Percentiles rank a stretch among this genome's conserved stretches.
Conservation (phyloP, 2,113 vertebrate genomes). For the Saccopteryx leptura region DNA sequence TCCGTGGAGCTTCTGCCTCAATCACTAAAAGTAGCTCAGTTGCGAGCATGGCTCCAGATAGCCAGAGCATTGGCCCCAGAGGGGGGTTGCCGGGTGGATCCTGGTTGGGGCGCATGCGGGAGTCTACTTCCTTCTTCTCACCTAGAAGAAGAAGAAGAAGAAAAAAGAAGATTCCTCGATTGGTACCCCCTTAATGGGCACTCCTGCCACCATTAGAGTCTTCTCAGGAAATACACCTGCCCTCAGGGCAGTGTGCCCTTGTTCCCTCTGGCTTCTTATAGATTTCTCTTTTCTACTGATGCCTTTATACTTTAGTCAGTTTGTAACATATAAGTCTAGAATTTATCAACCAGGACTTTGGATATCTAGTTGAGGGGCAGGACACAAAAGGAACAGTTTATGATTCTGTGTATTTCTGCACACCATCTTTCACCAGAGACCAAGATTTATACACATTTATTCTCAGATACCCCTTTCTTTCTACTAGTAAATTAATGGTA, state of each 20-base stretch:
- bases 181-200: not conserved
- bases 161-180: not conserved
- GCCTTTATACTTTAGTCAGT: constrained; percentile 45
- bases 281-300: constrained; percentile 23
- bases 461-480: constrained; percentile 58
- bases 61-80: too few relatives aligned
- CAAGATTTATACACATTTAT: constrained; percentile 64
- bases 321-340: constrained; percentile 44
- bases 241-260: not conserved
- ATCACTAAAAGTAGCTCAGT: too few relatives aligned
- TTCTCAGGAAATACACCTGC: not conserved
- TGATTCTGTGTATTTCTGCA: constrained; percentile 49
- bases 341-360: not conserved
- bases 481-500: constrained; percentile 67
- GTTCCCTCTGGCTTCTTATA: not conserved
- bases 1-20: too few relatives aligned
- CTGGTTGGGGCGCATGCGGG: too few relatives aligned
- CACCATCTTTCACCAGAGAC: constrained; percentile 36
- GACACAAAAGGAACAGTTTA: constrained; percentile 58
- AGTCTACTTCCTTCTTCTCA: too few relatives aligned
- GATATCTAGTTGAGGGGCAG: not conserved
- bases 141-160: too few relatives aligned
- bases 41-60: too few relatives aligned
- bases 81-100: too few relatives aligned
- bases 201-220: not conserved